Conservation (phyloP, 2,888 invertebrate genomes). For the Caradrina clavipalpis region DNA sequence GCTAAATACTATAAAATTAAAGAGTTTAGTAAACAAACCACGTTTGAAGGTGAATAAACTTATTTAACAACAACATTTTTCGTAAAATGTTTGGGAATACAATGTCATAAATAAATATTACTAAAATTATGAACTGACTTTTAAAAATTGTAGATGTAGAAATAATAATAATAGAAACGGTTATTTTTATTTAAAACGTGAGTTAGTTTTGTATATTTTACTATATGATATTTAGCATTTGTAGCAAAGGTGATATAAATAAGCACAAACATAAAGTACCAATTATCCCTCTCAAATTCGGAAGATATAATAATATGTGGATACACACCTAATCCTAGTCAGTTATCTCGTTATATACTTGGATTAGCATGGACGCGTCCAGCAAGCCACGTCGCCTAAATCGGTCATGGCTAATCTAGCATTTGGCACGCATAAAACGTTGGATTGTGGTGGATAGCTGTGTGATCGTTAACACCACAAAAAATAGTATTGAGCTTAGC, state of each 20-base stretch:
- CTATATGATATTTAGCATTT: background rate
- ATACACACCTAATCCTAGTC: slow-evolving; percentile 19
- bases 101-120: background rate
- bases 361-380: slow-evolving; percentile 24
- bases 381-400: slow-evolving; percentile 41
- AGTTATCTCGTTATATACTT: slow-evolving; percentile 35
- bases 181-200: too few species aligned
- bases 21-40: slow-evolving; percentile 5
- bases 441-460: slow-evolving; percentile 13
- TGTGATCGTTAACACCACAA: slow-evolving; percentile 10
- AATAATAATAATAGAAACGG: too few species aligned
- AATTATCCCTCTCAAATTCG: background rate
- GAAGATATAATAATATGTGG: slow-evolving; percentile 6
- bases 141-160: background rate
- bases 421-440: slow-evolving; percentile 49
- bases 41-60: background rate
- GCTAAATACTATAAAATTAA: slow-evolving; percentile 9
- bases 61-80: too few species aligned
- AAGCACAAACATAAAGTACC: background rate
- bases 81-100: background rate
- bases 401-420: slow-evolving; percentile 49
- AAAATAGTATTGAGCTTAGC: slow-evolving; percentile 17
- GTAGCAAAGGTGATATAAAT: background rate
- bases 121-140: too few species aligned
- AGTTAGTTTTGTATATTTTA: too few species aligned